Percentiles rank a stretch among this genome's conserved stretches.
Conservation (phyloP, 2,797 vertebrate genomes). For the Buphagus erythrorhynchus region DNA sequence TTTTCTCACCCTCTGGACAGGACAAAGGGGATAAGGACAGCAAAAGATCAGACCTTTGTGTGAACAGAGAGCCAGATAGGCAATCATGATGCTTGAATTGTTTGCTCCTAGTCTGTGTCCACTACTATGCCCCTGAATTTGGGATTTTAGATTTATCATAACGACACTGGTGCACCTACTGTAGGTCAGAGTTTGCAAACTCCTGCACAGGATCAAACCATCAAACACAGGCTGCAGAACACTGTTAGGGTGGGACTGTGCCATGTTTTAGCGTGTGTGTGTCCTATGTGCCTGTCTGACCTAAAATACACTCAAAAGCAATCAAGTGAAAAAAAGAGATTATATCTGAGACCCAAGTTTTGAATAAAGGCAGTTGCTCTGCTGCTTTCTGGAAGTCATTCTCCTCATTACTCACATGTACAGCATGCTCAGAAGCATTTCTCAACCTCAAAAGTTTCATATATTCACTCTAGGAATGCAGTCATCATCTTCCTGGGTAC, state of each 20-base stretch:
- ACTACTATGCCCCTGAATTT: not conserved
- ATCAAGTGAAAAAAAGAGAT: not conserved
- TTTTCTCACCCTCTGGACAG: not conserved
- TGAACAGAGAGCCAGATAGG: not conserved
- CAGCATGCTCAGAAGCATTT: not conserved
- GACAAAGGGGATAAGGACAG: not conserved
- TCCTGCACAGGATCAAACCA: accelerated
- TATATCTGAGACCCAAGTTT: accelerated
- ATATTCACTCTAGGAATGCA: not conserved
- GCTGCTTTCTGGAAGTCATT: not conserved
- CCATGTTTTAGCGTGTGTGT: accelerated
- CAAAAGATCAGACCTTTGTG: not conserved
- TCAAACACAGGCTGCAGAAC: not conserved
- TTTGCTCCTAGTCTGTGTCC: not conserved
- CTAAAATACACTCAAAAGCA: accelerated
- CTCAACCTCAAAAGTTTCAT: not conserved
- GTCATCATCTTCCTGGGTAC: conserved; percentile 15
- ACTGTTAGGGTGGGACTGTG: not conserved
- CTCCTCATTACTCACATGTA: not conserved
- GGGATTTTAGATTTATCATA: not conserved
- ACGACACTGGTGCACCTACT: not conserved
- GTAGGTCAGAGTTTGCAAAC: not conserved
- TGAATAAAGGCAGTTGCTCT: not conserved
- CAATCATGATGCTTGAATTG: not conserved
- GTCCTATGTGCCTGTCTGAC: not conserved